These are phyloP conservation scores for Petromus typicus DNA, from an alignment of 2,113 vertebrate species.

Conservation along the genomic window DNA sequence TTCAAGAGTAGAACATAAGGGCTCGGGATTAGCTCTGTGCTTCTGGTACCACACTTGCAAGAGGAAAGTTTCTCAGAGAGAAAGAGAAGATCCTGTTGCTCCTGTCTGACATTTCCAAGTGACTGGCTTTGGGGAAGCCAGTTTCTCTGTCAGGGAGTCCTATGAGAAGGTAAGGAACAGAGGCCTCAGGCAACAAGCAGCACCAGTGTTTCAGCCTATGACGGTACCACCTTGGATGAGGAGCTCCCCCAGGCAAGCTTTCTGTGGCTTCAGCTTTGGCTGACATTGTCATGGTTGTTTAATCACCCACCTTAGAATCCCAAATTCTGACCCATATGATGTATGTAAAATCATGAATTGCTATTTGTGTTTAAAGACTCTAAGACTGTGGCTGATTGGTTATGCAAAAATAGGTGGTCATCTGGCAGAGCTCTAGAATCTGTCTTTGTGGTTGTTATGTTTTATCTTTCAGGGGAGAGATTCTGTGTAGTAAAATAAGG, in stretches of 20 bases:
- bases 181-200: background rate
- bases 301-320: background rate
- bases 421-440: fast-evolving
- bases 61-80: too few relatives aligned
- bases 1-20: too few relatives aligned
- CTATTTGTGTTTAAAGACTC: background rate
- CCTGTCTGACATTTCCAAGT: background rate
- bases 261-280: background rate
- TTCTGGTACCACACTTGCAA: too few relatives aligned
- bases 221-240: background rate
- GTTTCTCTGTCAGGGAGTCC: background rate
- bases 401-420: background rate
- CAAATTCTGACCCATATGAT: background rate
- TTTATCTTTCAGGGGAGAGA: background rate
- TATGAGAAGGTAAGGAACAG: background rate
- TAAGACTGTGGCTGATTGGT: background rate
- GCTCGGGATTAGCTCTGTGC: too few relatives aligned
- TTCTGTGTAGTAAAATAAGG: background rate
- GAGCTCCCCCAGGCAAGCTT: background rate
- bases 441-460: background rate
- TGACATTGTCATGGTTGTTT: background rate
- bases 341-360: background rate
- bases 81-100: background rate
- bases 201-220: background rate
- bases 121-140: background rate